Percentiles rank a stretch among this genome's conserved stretches.
phyloP scores from a whole-genome alignment of 2,113 vertebrate species.

The Cinclus mexicanus region DNA sequence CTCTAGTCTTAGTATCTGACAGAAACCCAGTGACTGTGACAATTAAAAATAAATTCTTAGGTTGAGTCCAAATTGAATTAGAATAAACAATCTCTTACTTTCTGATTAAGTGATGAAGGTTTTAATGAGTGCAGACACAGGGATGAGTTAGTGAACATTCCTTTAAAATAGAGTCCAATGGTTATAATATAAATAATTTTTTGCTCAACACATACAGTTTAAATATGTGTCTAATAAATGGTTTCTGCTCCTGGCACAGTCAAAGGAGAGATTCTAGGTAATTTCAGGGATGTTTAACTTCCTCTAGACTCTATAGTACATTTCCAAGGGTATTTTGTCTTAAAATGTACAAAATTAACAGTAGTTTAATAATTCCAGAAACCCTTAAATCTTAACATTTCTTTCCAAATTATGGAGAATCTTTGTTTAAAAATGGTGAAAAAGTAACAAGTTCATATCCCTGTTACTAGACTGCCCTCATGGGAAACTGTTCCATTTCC shows the following conservation, averaged over 20 bases:
- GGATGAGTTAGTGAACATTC: not conserved
- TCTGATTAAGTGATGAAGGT: not conserved
- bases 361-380: not conserved
- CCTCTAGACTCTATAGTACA: not conserved
- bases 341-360: not conserved
- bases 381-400: not conserved
- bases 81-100: not conserved
- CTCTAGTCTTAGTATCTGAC: not conserved
- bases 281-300: not conserved
- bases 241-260: not conserved
- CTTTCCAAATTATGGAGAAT: not conserved
- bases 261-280: not conserved
- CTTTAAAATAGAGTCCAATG: not conserved
- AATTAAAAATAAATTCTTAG: not conserved
- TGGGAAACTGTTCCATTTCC: not conserved
- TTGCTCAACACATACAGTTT: not conserved
- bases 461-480: not conserved
- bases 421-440: not conserved
- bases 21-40: not conserved
- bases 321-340: not conserved
- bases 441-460: not conserved
- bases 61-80: not conserved
- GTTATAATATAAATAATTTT: not conserved
- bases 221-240: not conserved
- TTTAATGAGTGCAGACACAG: not conserved